Conservation (phyloP, 2,797 vertebrate genomes). For the Choloepus didactylus region DNA sequence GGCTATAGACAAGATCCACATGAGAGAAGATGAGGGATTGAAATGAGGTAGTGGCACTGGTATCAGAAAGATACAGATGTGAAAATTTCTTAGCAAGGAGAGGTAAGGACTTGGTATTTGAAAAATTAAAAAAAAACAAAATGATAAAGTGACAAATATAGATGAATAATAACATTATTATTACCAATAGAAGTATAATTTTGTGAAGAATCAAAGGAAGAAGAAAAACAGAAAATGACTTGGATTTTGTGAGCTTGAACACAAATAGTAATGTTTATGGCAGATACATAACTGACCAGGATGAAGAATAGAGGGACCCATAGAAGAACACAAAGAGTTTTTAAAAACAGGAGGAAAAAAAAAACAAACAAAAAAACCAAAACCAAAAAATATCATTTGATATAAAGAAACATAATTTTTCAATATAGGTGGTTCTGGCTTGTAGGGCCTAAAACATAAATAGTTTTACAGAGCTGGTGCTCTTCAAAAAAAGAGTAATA, state of each 20-base stretch:
- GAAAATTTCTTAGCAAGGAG: neutral
- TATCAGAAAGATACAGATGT: neutral
- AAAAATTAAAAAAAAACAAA: neutral
- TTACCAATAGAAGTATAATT: neutral
- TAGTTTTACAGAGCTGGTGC: neutral
- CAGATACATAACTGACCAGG: neutral
- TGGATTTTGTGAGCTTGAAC: neutral
- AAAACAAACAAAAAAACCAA: neutral
- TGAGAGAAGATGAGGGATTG: neutral
- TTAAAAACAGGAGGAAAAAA: neutral
- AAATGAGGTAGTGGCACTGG: neutral
- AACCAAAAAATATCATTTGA: neutral
- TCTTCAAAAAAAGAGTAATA: neutral
- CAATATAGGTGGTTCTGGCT: neutral
- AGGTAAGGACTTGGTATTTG: neutral
- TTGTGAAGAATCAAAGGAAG: neutral
- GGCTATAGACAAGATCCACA: neutral
- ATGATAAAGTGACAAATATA: neutral
- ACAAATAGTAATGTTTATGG: neutral
- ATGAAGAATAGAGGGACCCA: neutral
- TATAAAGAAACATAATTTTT: neutral
- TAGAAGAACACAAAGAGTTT: neutral
- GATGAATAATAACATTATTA: neutral
- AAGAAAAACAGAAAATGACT: neutral
- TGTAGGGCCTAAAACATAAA: neutral